Conservation (phyloP, 2,113 vertebrate species). For the Cyphotilapia sp. region DNA sequence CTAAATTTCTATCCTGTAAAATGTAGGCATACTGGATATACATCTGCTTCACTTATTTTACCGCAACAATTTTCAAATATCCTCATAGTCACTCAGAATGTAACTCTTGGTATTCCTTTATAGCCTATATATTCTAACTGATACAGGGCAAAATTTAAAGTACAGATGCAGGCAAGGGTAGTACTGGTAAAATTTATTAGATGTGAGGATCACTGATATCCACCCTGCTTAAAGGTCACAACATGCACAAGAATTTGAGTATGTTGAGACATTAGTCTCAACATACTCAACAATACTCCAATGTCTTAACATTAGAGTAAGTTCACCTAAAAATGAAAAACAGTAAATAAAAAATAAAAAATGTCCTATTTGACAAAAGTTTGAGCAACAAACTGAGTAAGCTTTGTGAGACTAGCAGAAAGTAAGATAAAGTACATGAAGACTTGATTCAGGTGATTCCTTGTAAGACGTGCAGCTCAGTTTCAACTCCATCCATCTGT, state of each 20-base stretch:
- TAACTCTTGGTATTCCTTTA: background rate
- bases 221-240: background rate
- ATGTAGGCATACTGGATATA: background rate
- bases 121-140: background rate
- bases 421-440: background rate
- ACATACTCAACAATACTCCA: background rate
- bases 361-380: background rate
- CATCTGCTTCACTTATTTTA: background rate
- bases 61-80: background rate
- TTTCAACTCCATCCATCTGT: background rate
- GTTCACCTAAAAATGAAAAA: background rate
- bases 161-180: background rate
- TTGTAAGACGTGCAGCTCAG: background rate
- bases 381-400: background rate
- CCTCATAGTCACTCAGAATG: background rate
- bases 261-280: background rate
- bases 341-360: background rate
- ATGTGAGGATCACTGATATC: background rate
- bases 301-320: background rate
- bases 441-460: background rate
- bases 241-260: background rate
- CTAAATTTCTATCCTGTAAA: background rate
- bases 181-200: background rate
- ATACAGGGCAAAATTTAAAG: background rate
- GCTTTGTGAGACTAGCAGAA: background rate